These are phyloP conservation scores for Artibeus jamaicensis DNA, from an alignment of 2,797 vertebrate species.

Conservation along the genomic window DNA sequence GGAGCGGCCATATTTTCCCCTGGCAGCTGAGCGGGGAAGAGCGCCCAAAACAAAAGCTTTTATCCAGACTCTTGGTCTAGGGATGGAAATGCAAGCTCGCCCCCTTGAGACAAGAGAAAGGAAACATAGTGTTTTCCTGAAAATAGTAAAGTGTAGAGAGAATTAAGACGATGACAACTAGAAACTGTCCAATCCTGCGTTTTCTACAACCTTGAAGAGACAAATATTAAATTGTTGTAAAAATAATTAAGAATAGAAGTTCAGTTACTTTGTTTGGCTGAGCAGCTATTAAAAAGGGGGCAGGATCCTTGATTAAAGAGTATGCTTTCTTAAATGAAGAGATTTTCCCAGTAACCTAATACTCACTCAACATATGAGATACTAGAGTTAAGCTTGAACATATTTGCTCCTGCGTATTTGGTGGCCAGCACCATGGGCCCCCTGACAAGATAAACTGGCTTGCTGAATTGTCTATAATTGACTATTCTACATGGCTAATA, in stretches of 20 bases:
- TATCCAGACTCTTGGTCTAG: background rate
- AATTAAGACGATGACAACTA: background rate
- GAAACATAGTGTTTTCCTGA: background rate
- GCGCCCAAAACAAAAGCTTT: background rate
- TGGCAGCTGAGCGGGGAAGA: background rate
- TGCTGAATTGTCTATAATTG: slow-evolving; percentile 2
- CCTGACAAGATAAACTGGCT: background rate
- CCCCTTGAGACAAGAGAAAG: slow-evolving; percentile 15
- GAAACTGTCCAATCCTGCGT: background rate
- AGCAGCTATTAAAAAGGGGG: background rate
- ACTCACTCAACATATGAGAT: background rate
- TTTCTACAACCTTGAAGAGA: background rate
- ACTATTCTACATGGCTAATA: background rate
- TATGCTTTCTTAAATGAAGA: background rate
- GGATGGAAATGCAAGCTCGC: slow-evolving; percentile 35
- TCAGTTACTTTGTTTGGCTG: background rate
- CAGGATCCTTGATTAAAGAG: background rate
- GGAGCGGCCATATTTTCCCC: background rate
- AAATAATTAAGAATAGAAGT: slow-evolving; percentile 18
- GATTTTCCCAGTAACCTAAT: slow-evolving; percentile 31
- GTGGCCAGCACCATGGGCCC: background rate
- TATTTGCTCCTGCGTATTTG: background rate
- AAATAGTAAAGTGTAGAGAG: background rate
- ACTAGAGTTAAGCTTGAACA: background rate
- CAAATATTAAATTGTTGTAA: background rate